A percentile compares a stretch with the other conserved stretches of the same genome.
These are phyloP conservation scores for Poecile atricapillus DNA, from an alignment of 2,113 vertebrate genomes.

Conservation along the genomic window DNA sequence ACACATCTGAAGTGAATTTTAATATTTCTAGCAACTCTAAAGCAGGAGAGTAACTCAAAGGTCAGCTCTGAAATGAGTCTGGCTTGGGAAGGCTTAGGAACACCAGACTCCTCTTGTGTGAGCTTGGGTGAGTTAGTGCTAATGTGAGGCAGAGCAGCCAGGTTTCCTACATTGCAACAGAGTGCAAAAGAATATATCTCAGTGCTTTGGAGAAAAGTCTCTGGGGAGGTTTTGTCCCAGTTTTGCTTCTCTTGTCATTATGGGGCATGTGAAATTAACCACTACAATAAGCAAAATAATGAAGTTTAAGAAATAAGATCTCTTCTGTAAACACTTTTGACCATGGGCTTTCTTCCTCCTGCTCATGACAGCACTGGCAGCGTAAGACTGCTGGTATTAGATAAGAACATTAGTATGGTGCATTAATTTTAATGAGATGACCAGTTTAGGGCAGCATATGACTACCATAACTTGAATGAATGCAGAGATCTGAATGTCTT, in stretches of 20 bases:
- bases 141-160: accelerated
- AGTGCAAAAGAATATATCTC: not conserved
- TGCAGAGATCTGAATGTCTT: not conserved
- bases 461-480: not conserved
- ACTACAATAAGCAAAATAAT: not conserved
- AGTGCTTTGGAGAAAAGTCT: not conserved
- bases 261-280: not conserved
- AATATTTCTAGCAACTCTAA: not conserved
- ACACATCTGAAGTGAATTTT: not conserved
- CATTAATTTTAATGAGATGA: not conserved
- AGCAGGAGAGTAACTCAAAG: not conserved
- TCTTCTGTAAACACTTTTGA: not conserved
- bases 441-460: not conserved
- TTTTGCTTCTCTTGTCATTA: not conserved
- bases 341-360: not conserved
- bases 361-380: not conserved
- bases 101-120: not conserved
- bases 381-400: not conserved
- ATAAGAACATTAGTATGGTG: not conserved
- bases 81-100: not conserved
- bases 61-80: not conserved
- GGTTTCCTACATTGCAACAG: not conserved
- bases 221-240: not conserved
- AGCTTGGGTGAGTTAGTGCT: not conserved
- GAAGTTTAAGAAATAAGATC: not conserved